These are phyloP conservation scores for Coryphaenoides rupestris DNA, from an alignment of 2,113 vertebrate species.

Conservation along the genomic window DNA sequence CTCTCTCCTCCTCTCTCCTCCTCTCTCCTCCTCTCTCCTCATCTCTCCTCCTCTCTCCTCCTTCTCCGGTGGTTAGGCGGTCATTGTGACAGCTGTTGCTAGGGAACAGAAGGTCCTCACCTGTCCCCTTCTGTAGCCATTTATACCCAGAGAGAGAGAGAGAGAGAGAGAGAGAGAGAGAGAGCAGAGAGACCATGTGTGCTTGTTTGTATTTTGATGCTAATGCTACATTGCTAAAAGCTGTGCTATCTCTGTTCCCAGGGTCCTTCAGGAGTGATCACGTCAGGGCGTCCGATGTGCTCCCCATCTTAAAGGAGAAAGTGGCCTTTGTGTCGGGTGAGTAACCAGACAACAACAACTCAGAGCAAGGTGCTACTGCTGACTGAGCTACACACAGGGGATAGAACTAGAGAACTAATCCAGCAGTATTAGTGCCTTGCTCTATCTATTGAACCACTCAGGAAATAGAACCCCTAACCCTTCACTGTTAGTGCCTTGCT, in stretches of 20 bases:
- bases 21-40: constrained; percentile 39
- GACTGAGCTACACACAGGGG: no score
- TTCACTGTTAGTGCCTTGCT: background rate
- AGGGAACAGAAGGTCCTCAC: constrained; percentile 53
- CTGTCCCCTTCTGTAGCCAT: constrained; percentile 46
- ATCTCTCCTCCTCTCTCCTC: constrained; percentile 18
- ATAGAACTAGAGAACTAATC: background rate
- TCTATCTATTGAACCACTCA: no score
- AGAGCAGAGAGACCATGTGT: background rate
- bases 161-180: background rate
- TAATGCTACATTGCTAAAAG: background rate
- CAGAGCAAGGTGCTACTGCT: no score
- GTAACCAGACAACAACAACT: no score
- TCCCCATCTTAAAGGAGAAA: constrained; percentile 95
- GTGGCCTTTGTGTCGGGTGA: constrained; percentile 97
- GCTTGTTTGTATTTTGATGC: constrained; percentile 40
- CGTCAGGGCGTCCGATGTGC: constrained; percentile 94
- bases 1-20: constrained; percentile 36
- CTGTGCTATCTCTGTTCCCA: constrained; percentile 48
- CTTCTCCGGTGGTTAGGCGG: constrained; percentile 13
- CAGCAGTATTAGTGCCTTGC: background rate
- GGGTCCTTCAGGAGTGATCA: constrained; percentile 92
- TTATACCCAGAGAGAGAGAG: background rate
- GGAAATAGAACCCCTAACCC: background rate
- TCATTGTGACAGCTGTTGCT: constrained; percentile 57